Conservation (phyloP, 1,140 invertebrate genomes). For the Ips nitidus region DNA sequence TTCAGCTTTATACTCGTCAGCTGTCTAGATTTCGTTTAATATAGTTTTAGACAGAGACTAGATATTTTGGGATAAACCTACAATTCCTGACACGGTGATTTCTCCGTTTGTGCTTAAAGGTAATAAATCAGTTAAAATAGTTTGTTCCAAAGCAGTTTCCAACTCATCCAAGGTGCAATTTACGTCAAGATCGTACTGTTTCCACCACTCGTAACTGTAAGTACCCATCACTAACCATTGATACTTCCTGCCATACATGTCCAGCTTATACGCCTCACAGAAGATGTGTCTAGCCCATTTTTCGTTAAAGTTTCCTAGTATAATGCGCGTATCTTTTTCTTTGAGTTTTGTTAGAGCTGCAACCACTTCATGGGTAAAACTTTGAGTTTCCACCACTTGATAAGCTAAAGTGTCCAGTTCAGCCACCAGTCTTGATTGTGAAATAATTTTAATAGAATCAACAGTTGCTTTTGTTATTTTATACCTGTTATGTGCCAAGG, state of each 20-base stretch:
- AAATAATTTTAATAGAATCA: slow-evolving; percentile 5
- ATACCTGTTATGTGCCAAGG: slow-evolving; percentile 60
- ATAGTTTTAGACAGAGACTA: not conserved
- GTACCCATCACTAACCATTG: slow-evolving; percentile 96
- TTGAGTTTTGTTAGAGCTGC: slow-evolving; percentile 83
- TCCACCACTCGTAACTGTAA: slow-evolving; percentile 81
- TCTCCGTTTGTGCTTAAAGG: slow-evolving; percentile 72
- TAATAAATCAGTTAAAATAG: slow-evolving; percentile 84
- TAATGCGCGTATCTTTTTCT: slow-evolving; percentile 92
- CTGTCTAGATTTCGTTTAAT: slow-evolving; percentile 65
- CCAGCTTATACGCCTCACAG: slow-evolving; percentile 79
- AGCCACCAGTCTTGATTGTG: slow-evolving; percentile 69
- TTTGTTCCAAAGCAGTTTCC: slow-evolving; percentile 81
- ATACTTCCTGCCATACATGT: slow-evolving; percentile 61
- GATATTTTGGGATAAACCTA: slow-evolving; percentile 58
- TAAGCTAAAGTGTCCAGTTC: slow-evolving; percentile 81
- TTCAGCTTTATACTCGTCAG: slow-evolving; percentile 81
- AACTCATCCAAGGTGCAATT: slow-evolving; percentile 78
- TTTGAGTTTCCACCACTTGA: slow-evolving; percentile 87
- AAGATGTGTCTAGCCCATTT: slow-evolving; percentile 91
- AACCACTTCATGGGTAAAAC: slow-evolving; percentile 89
- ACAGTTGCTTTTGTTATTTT: not conserved
- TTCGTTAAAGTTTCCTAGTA: slow-evolving; percentile 93
- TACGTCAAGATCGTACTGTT: slow-evolving; percentile 55
- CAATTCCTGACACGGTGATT: slow-evolving; percentile 87